Conservation (phyloP, 2,113 vertebrate species). For the Grantiella picta region DNA sequence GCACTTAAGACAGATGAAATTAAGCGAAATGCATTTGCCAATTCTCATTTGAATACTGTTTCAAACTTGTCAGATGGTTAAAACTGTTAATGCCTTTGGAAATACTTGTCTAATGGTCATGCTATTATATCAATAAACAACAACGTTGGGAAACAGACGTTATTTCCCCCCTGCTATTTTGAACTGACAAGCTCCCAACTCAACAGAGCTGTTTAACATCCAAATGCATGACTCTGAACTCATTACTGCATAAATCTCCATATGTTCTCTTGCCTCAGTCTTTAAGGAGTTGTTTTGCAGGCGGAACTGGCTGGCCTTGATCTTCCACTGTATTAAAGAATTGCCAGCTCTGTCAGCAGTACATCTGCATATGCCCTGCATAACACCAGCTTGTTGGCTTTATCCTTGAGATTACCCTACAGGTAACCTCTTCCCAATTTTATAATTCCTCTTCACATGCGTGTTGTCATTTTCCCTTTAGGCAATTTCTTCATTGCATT, state of each 20-base stretch:
- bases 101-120: background rate
- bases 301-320: constrained; percentile 18
- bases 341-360: background rate
- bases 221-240: background rate
- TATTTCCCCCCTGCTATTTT: background rate
- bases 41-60: background rate
- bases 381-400: background rate
- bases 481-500: background rate
- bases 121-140: background rate
- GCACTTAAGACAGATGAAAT: background rate
- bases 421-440: background rate
- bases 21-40: background rate
- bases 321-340: background rate
- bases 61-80: background rate
- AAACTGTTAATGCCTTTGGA: background rate
- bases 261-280: background rate
- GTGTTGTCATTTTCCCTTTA: background rate
- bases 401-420: background rate
- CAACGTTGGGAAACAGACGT: background rate
- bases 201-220: background rate
- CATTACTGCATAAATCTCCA: background rate
- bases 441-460: background rate
- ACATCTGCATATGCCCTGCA: background rate
- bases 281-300: background rate
- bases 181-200: background rate